Evolutionary conservation across 2,888 invertebrate species (phyloP).

Genomic region (Melieria picta): DNA sequence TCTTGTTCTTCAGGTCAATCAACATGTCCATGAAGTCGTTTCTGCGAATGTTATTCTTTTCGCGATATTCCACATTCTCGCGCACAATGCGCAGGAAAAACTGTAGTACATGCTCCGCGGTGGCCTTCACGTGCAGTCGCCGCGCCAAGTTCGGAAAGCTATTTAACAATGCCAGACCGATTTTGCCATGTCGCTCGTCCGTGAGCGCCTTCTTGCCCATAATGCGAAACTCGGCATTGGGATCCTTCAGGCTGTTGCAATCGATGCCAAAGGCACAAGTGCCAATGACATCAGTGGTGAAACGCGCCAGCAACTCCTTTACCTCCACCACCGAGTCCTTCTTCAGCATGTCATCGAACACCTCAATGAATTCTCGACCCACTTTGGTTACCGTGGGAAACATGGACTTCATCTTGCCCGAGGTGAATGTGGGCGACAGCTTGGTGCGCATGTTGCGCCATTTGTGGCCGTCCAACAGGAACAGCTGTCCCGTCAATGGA

Average conservation of each 20-base stretch:
- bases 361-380: conserved; percentile 41
- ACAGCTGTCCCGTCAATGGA: conserved; percentile 42
- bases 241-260: conserved; percentile 65
- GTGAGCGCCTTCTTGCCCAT: conserved; percentile 53
- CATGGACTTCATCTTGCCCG: conserved; percentile 57
- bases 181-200: conserved; percentile 40
- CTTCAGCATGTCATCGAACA: conserved; percentile 40
- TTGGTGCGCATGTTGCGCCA: conserved; percentile 60
- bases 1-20: conserved; percentile 62
- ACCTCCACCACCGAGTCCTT: conserved; percentile 48
- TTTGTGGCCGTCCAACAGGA: conserved; percentile 57
- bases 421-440: conserved; percentile 55
- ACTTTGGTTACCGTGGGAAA: conserved; percentile 47
- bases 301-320: conserved; percentile 64
- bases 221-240: conserved; percentile 61
- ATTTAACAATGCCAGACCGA: neutral
- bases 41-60: conserved; percentile 58
- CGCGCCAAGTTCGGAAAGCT: conserved; percentile 51
- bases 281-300: conserved; percentile 69
- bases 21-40: conserved; percentile 69
- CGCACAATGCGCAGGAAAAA: conserved; percentile 61
- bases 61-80: conserved; percentile 63
- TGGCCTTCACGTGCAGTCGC: conserved; percentile 47
- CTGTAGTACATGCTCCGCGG: conserved; percentile 51
- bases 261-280: conserved; percentile 68